Conservation (phyloP, 2,888 invertebrate species). For the Ormyrus nitidulus region DNA sequence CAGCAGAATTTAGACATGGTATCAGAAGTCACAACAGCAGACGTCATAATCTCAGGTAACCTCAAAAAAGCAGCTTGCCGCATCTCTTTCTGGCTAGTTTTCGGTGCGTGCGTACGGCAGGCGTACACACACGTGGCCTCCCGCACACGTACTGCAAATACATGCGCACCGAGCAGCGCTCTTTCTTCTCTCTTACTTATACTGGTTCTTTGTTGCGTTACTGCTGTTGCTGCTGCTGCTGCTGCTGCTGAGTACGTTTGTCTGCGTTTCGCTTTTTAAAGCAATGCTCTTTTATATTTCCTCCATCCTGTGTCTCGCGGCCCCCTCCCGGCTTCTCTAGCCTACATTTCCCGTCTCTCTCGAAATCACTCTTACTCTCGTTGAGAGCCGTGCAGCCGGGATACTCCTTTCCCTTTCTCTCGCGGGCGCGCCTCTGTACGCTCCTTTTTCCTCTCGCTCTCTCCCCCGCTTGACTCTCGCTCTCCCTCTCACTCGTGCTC, state of each 20-base stretch:
- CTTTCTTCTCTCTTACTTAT: slow-evolving; percentile 4
- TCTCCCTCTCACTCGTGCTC: slow-evolving; percentile 43
- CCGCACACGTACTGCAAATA: not conserved
- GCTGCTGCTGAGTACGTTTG: slow-evolving; percentile 43
- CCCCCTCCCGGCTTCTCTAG: slow-evolving; percentile 39
- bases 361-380: slow-evolving; percentile 52
- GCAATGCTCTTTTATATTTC: slow-evolving; percentile 30
- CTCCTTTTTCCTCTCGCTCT: slow-evolving; percentile 1
- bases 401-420: slow-evolving; percentile 45
- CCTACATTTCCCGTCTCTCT: slow-evolving; percentile 42
- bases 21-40: slow-evolving; percentile 60
- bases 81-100: slow-evolving; percentile 9
- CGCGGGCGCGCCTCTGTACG: slow-evolving; percentile 32
- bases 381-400: slow-evolving; percentile 8
- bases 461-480: slow-evolving; percentile 3
- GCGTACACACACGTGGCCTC: not conserved
- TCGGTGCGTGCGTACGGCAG: not conserved
- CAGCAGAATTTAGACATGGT: slow-evolving; percentile 59
- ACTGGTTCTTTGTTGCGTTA: slow-evolving; percentile 52
- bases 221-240: not conserved
- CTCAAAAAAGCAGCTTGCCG: slow-evolving; percentile 56
- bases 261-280: slow-evolving; percentile 45
- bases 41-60: slow-evolving; percentile 64
- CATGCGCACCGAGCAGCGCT: not conserved
- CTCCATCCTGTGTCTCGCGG: slow-evolving; percentile 36